phyloP scores from a whole-genome alignment of 2,888 invertebrate genomes.

The Athetis lepigone region DNA sequence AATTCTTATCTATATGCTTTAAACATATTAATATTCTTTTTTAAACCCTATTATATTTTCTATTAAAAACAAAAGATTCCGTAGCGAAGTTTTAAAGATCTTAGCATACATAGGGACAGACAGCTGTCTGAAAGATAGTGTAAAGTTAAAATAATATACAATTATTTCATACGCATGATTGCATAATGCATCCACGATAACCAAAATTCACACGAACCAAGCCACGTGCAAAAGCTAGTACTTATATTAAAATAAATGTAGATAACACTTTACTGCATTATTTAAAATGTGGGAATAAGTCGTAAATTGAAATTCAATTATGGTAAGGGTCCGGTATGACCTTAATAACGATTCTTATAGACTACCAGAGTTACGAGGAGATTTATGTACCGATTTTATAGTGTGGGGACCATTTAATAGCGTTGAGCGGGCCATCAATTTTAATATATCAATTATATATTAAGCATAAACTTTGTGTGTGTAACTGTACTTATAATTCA shows the following conservation, averaged over 20 bases:
- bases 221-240: no score
- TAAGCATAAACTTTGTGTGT: conserved; percentile 30
- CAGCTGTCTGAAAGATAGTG: no score
- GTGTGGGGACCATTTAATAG: conserved; percentile 54
- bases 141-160: conserved; percentile 41
- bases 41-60: no score
- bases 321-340: conserved; percentile 65
- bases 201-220: no score
- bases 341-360: conserved; percentile 69
- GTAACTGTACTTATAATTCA: conserved; percentile 34
- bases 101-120: no score
- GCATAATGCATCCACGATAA: no score
- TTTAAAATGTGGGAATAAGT: conserved; percentile 63
- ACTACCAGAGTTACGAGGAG: conserved; percentile 61
- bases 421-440: conserved; percentile 54
- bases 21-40: no score
- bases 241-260: conserved; percentile 21
- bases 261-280: conserved; percentile 29
- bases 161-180: background rate
- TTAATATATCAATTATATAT: conserved; percentile 59
- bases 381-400: conserved; percentile 63
- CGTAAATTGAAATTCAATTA: conserved; percentile 75
- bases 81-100: no score
- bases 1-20: no score
- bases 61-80: no score